Evolutionary conservation across 2,113 vertebrate species (phyloP).

Genomic region (Xiphias gladius): DNA sequence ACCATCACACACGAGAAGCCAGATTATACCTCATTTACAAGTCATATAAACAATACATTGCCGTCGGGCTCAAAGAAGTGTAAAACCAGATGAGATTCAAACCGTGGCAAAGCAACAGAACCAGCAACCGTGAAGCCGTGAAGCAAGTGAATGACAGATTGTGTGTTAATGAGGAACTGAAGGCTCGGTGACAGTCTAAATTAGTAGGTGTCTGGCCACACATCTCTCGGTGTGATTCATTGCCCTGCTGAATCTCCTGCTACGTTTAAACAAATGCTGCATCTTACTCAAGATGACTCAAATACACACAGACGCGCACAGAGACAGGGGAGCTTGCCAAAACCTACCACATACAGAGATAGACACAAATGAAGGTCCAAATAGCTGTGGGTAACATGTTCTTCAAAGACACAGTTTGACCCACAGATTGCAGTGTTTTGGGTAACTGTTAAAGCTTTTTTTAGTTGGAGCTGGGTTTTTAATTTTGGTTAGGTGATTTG

Average conservation of each 20-base stretch:
- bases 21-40: conserved; percentile 36
- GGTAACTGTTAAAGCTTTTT: conserved; percentile 15
- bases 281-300: conserved; percentile 70
- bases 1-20: conserved; percentile 37
- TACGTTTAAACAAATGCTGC: conserved; percentile 75
- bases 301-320: conserved; percentile 26
- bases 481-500: conserved; percentile 37
- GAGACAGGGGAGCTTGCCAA: conserved; percentile 43
- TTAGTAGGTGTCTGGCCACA: conserved; percentile 49
- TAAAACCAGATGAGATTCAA: conserved; percentile 40
- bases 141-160: conserved; percentile 25
- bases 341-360: conserved; percentile 56
- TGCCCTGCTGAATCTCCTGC: conserved; percentile 53
- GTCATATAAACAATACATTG: conserved; percentile 41
- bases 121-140: conserved; percentile 19
- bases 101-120: conserved; percentile 36
- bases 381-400: conserved; percentile 26
- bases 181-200: conserved; percentile 27
- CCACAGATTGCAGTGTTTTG: conserved; percentile 52
- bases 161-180: conserved; percentile 58
- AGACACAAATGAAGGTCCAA: conserved; percentile 50
- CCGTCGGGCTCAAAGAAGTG: conserved; percentile 12
- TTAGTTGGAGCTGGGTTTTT: conserved; percentile 29
- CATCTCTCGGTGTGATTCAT: conserved; percentile 70
- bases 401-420: conserved; percentile 31